Conservation (phyloP, 2,113 vertebrate species). For the Scolopax mira region DNA sequence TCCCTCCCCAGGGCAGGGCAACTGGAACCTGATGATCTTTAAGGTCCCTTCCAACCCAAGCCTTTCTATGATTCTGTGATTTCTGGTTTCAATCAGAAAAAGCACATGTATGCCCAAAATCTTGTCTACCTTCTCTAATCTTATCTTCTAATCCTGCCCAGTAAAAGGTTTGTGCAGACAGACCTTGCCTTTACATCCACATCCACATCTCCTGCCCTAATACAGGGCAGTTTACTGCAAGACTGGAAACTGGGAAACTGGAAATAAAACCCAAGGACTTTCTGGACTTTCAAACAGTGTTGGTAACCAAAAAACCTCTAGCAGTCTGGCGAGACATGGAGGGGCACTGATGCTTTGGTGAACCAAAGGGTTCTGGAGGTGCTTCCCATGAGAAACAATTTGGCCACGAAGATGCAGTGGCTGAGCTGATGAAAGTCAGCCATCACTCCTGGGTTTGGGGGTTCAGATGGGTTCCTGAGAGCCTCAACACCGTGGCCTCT, state of each 20-base stretch:
- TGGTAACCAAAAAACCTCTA: background rate
- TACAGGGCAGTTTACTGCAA: background rate
- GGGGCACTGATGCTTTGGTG: rapidly evolving
- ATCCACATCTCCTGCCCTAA: background rate
- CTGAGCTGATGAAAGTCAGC: background rate
- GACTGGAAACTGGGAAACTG: background rate
- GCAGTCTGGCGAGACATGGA: background rate
- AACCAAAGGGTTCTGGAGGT: background rate
- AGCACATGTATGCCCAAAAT: background rate
- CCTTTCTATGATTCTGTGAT: too few species aligned
- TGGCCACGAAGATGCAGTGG: background rate
- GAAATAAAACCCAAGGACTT: background rate
- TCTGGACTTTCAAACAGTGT: background rate
- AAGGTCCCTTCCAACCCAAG: too few species aligned
- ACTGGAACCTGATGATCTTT: too few species aligned
- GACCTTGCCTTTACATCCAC: background rate
- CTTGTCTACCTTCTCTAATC: background rate
- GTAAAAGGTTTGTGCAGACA: background rate
- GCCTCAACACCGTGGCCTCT: background rate
- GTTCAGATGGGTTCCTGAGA: background rate
- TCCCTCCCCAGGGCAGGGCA: too few species aligned
- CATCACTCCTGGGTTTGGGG: background rate
- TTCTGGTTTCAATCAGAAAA: background rate
- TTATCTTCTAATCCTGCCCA: background rate
- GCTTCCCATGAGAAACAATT: background rate